Conservation (phyloP, 2,113 vertebrate species). For the Callithrix jacchus region DNA sequence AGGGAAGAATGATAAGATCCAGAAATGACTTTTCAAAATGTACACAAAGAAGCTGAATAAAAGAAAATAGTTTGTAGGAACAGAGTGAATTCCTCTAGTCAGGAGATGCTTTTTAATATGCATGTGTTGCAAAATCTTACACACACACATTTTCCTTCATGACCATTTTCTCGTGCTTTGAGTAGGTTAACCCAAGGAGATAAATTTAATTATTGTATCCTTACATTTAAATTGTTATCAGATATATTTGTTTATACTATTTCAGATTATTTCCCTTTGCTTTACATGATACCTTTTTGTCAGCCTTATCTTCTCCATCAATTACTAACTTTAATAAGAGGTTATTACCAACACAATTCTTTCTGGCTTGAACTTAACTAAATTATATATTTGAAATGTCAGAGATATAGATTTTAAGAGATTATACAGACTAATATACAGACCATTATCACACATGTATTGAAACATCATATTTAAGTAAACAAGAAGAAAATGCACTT, state of each 20-base stretch:
- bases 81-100: background rate
- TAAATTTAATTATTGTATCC: background rate
- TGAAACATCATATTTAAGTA: constrained; percentile 24
- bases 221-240: background rate
- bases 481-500: background rate
- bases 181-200: background rate
- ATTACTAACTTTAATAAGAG: constrained; percentile 20
- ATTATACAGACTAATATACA: background rate
- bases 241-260: background rate
- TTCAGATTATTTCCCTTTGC: background rate
- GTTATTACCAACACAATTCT: background rate
- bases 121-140: background rate
- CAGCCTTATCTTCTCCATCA: background rate
- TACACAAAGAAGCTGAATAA: constrained; percentile 27
- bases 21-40: constrained; percentile 41
- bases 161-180: background rate
- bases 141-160: background rate
- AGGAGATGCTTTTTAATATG: background rate
- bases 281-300: background rate
- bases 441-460: background rate
- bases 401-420: constrained; percentile 1
- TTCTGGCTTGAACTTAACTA: background rate
- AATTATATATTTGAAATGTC: background rate
- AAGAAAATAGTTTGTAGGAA: constrained; percentile 23
- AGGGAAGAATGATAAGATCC: constrained; percentile 56